Conservation (phyloP, 2,888 invertebrate genomes). For the Torymus auratus region DNA sequence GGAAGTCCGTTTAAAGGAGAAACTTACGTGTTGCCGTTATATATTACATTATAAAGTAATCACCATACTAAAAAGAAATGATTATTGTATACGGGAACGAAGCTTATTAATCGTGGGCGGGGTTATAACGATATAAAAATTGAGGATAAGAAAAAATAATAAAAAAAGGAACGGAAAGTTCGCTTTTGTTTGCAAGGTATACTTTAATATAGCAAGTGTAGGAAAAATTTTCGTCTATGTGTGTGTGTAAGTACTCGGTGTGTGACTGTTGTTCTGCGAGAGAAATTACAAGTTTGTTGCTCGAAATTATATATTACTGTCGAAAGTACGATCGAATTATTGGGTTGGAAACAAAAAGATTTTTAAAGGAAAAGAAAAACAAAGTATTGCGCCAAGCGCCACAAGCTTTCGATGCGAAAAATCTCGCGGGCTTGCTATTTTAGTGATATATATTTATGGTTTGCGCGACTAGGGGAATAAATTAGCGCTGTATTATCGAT, state of each 20-base stretch:
- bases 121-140: neutral
- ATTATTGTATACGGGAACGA: no score
- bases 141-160: slow-evolving; percentile 1
- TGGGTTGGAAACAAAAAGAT: neutral
- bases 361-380: neutral
- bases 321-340: neutral
- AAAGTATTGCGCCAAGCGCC: neutral
- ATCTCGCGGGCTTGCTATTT: slow-evolving; percentile 9
- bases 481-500: neutral
- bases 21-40: slow-evolving; percentile 36
- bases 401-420: slow-evolving; percentile 3
- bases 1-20: slow-evolving; percentile 25
- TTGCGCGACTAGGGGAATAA: neutral
- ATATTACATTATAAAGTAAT: no score
- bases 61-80: no score
- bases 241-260: neutral
- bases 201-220: slow-evolving; percentile 22
- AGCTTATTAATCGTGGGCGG: no score
- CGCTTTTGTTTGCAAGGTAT: slow-evolving; percentile 14
- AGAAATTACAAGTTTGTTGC: neutral
- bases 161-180: slow-evolving; percentile 9
- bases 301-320: no score
- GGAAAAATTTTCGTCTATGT: slow-evolving; percentile 11
- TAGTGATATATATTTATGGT: slow-evolving; percentile 1
- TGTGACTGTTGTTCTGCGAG: neutral